Evolutionary conservation across 2,113 vertebrate genomes (phyloP).

Genomic region (Lutjanus erythropterus): DNA sequence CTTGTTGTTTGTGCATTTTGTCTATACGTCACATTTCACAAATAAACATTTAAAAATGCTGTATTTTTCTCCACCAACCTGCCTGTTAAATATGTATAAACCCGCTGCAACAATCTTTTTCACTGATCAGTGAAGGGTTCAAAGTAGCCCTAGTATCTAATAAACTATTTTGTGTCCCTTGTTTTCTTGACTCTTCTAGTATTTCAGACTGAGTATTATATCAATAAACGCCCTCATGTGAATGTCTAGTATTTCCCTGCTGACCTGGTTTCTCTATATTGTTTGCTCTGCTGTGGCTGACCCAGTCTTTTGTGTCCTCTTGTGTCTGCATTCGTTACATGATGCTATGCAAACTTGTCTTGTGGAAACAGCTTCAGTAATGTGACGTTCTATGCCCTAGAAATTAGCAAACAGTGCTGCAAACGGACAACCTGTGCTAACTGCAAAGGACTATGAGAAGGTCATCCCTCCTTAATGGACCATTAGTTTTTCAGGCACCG

Average conservation of each 20-base stretch:
- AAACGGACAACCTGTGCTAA: not conserved
- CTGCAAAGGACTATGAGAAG: not conserved
- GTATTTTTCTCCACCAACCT: not conserved
- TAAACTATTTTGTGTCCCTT: not conserved
- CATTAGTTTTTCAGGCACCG: not conserved
- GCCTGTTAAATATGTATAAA: not conserved
- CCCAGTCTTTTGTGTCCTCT: conserved; percentile 22
- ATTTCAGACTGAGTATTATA: conserved; percentile 9
- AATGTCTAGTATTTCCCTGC: conserved; percentile 23
- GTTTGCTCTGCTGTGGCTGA: conserved; percentile 45
- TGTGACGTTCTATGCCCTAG: not conserved
- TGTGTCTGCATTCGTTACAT: conserved; percentile 20
- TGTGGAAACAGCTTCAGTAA: not conserved
- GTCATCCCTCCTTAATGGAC: not conserved
- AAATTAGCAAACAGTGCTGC: not conserved
- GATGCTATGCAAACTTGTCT: conserved; percentile 28
- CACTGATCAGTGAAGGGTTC: not conserved
- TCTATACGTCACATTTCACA: not conserved
- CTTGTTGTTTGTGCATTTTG: not conserved
- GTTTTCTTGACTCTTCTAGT: not conserved
- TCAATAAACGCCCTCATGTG: conserved; percentile 1
- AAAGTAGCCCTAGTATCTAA: not conserved
- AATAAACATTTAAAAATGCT: not conserved
- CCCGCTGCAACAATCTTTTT: not conserved
- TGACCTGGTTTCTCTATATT: conserved; percentile 58